Base-by-base conservation (phyloP, 2,888 invertebrate species). In the Polietes domitor region DNA sequence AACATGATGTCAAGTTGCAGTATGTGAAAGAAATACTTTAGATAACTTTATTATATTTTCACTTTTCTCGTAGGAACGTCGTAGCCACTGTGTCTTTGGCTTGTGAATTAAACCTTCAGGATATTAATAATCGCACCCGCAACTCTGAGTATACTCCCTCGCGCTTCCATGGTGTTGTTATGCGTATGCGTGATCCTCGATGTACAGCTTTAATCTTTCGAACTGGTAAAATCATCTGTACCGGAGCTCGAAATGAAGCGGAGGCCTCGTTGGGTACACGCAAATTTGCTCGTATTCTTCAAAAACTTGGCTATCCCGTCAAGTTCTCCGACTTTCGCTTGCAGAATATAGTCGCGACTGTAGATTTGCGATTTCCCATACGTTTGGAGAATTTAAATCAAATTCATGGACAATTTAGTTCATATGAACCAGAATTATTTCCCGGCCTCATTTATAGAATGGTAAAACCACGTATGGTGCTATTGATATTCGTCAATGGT, bases 361-460 rank as follows among this genome's bases (percentile, higher is more conserved):
- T 94, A 86, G 96, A 96, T 93, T 93, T 95, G 88, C 93, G 94
- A 87, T 96, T 95, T 92, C 97, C 95, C 72, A 94, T 95, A 89
- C 95, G 94, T 90, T 92, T 94, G 89, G 97, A 96, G 92, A 96
- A 95, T 89, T 93, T 95, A 80, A 95, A 95, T 92, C 95, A 94
- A 91, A 94, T 94, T 86, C 97, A 95, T 92, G 96, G 94, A 28
- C 96, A 95, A 92, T 97, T 95, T 89, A 94, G 94, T 83, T 97
- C 97, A 74, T 99, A 99, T 90, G 99, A 99, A 92, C 99, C 99
- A 0, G 99, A 99, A 93, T 93, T 99, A 77, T 99, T 99, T 93
- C 99, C 99, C 7, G 99, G 99, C n/a, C 94, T 99, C 37, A 98
- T 99, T 79, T 99, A 99, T 92, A 94, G 99, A 88, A 97, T 99